Evolutionary conservation across 2,888 invertebrate species (phyloP).

Genomic region (Arctia plantaginis): DNA sequence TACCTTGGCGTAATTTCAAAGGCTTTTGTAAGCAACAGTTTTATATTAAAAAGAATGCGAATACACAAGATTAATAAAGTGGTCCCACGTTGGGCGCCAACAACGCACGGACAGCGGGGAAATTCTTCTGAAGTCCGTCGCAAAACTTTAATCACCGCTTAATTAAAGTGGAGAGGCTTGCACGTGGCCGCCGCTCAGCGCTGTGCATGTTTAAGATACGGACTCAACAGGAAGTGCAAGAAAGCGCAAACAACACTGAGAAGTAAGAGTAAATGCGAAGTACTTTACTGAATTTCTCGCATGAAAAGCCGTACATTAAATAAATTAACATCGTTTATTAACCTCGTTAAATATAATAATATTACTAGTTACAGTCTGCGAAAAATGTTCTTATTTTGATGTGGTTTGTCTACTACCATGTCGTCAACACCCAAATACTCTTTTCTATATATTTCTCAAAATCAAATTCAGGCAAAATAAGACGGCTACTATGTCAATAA

Average conservation of each 20-base stretch:
- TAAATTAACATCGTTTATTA: background rate
- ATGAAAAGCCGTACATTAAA: constrained; percentile 22
- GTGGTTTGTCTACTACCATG: background rate
- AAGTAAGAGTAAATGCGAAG: constrained; percentile 30
- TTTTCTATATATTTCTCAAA: background rate
- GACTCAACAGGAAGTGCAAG: constrained; percentile 44
- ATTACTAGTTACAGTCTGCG: background rate
- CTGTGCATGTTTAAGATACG: constrained; percentile 58
- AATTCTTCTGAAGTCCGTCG: constrained; percentile 58
- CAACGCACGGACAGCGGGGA: constrained; percentile 42
- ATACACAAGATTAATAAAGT: constrained; percentile 46
- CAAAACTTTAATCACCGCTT: constrained; percentile 73
- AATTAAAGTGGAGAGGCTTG: constrained; percentile 71
- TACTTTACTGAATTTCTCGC: constrained; percentile 28
- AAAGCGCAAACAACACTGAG: constrained; percentile 36
- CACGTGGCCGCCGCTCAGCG: constrained; percentile 65
- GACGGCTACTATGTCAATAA: background rate
- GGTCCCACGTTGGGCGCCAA: constrained; percentile 60
- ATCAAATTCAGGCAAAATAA: background rate
- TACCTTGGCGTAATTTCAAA: constrained; percentile 33
- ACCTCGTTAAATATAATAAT: background rate
- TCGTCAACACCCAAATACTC: background rate
- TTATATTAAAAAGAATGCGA: constrained; percentile 31
- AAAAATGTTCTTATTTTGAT: background rate
- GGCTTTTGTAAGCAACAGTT: constrained; percentile 31